phyloP scores from a whole-genome alignment of 1,140 invertebrate genomes.

The Caerostris extrusa region DNA sequence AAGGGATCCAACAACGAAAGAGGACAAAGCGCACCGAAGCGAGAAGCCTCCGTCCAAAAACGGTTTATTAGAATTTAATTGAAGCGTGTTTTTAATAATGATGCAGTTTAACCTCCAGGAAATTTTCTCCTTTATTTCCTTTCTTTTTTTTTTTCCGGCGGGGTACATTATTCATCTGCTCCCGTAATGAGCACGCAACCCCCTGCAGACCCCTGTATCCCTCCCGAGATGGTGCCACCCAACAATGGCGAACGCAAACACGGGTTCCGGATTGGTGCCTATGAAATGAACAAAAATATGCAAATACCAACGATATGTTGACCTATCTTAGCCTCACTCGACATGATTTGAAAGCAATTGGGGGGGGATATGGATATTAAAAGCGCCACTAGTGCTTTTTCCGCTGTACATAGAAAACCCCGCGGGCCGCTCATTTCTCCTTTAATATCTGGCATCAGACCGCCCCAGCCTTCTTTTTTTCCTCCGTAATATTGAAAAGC shows the following conservation, averaged over 20 bases:
- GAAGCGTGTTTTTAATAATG: slow-evolving; percentile 69
- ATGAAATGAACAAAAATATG: slow-evolving; percentile 76
- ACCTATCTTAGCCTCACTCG: slow-evolving; percentile 69
- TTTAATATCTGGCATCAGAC: slow-evolving; percentile 64
- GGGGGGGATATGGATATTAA: slow-evolving; percentile 77
- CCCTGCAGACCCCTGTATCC: not conserved
- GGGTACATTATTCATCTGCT: slow-evolving; percentile 58
- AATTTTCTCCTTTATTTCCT: slow-evolving; percentile 41
- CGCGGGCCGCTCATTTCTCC: slow-evolving; percentile 71
- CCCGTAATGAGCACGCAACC: slow-evolving; percentile 55
- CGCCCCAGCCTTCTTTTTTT: slow-evolving; percentile 64
- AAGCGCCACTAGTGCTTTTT: slow-evolving; percentile 67
- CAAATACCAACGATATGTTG: slow-evolving; percentile 76
- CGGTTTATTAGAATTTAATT: slow-evolving; percentile 71
- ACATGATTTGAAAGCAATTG: slow-evolving; percentile 74
- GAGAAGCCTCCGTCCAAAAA: slow-evolving; percentile 49
- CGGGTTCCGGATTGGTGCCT: slow-evolving; percentile 39
- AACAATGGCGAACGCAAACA: slow-evolving; percentile 70
- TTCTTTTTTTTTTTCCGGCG: not conserved
- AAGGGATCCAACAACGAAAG: not conserved
- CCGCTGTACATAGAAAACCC: slow-evolving; percentile 63
- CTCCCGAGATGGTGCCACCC: slow-evolving; percentile 9
- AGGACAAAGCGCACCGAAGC: slow-evolving; percentile 12
- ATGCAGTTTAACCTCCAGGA: slow-evolving; percentile 53
- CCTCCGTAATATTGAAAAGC: slow-evolving; percentile 72